Evolutionary conservation across 2,113 vertebrate genomes (phyloP).

Genomic region (Cyanocitta stelleri): DNA sequence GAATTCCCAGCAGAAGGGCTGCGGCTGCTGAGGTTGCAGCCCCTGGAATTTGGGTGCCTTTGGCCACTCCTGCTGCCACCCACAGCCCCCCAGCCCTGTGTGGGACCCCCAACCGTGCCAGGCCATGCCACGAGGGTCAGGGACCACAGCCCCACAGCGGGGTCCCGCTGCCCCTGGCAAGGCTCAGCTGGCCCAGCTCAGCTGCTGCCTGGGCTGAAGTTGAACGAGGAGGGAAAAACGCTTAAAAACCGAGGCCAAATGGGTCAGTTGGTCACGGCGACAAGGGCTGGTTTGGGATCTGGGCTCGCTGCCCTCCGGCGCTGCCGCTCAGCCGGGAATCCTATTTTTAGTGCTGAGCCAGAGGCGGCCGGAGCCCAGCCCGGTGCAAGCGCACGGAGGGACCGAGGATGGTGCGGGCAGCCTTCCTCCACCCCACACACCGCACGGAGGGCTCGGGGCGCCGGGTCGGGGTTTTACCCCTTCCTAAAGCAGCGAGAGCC

Average conservation of each 20-base stretch:
- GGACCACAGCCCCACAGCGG: rapidly evolving
- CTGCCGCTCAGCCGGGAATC: background rate
- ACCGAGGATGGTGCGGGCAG: background rate
- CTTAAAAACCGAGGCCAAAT: background rate
- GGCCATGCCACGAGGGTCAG: rapidly evolving
- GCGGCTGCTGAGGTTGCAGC: background rate
- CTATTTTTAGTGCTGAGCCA: conserved; percentile 41
- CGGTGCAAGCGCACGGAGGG: background rate
- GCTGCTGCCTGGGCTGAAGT: background rate
- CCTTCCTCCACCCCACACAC: background rate
- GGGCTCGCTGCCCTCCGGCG: conserved; percentile 44
- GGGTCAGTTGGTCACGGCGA: conserved; percentile 55
- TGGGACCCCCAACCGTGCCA: rapidly evolving
- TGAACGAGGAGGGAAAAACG: background rate
- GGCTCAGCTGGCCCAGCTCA: rapidly evolving
- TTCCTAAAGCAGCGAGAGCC: rapidly evolving
- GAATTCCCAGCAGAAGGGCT: rapidly evolving
- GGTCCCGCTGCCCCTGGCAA: rapidly evolving
- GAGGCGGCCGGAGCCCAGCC: background rate
- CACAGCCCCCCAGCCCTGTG: rapidly evolving
- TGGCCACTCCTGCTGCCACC: background rate
- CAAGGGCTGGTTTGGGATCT: background rate
- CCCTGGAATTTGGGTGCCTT: background rate
- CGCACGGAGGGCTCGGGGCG: rapidly evolving
- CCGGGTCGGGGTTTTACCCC: rapidly evolving